Evolutionary conservation across 2,113 vertebrate species (phyloP).

Genomic region (Eira barbara): DNA sequence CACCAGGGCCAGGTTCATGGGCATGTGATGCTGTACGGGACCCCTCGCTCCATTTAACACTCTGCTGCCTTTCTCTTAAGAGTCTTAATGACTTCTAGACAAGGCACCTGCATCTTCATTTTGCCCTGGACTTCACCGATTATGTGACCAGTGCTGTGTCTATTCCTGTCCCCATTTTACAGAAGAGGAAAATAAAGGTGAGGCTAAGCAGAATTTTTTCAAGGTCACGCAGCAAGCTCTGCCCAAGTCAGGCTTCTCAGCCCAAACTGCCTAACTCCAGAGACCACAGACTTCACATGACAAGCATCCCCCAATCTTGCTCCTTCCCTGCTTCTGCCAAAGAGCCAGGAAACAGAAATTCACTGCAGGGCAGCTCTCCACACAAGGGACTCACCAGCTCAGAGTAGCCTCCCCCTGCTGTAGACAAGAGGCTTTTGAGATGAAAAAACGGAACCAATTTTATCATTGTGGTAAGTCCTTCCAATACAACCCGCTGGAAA

Average conservation of each 20-base stretch:
- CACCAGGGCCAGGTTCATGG: background rate
- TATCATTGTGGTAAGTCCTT: background rate
- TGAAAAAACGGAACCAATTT: background rate
- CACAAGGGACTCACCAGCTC: background rate
- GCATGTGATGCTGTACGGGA: accelerated
- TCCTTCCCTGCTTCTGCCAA: background rate
- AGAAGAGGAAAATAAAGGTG: background rate
- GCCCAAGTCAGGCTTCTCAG: background rate
- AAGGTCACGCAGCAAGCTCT: background rate
- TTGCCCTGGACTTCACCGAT: background rate
- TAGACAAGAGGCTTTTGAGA: background rate
- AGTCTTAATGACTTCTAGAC: background rate
- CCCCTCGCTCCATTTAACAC: accelerated
- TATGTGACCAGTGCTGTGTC: background rate
- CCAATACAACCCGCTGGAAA: background rate
- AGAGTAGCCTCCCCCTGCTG: background rate
- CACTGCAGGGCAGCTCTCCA: background rate
- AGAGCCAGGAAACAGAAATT: background rate
- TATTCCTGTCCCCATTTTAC: background rate
- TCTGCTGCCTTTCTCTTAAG: background rate
- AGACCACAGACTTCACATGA: background rate
- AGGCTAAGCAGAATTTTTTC: background rate
- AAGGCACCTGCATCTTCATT: background rate
- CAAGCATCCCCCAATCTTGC: no score
- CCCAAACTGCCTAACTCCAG: background rate